phyloP scores from a whole-genome alignment of 2,888 invertebrate species.

The Cistogaster globosa region DNA sequence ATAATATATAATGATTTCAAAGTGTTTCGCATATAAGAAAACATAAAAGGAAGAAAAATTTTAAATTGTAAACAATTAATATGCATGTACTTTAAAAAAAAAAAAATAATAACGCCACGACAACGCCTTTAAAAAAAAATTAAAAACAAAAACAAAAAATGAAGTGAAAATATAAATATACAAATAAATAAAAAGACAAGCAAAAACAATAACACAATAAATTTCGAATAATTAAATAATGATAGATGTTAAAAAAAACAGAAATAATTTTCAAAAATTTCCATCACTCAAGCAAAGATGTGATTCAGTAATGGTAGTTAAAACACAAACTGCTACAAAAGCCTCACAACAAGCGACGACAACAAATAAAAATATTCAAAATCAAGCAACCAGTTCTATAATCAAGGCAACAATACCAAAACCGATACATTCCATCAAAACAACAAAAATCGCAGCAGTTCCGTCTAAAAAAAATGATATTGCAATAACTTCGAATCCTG shows the following conservation, averaged over 20 bases:
- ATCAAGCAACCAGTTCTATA: slow-evolving; percentile 51
- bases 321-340: slow-evolving; percentile 52
- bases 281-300: slow-evolving; percentile 77
- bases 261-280: slow-evolving; percentile 79
- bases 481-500: slow-evolving; percentile 75
- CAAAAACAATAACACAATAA: slow-evolving; percentile 57
- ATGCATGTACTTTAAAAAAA: not conserved
- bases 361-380: slow-evolving; percentile 57
- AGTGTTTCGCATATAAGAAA: slow-evolving; percentile 39
- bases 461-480: slow-evolving; percentile 44
- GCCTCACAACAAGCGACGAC: slow-evolving; percentile 59
- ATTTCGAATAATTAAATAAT: slow-evolving; percentile 76
- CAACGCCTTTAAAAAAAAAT: slow-evolving; percentile 22
- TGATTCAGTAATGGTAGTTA: slow-evolving; percentile 67
- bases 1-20: slow-evolving; percentile 10
- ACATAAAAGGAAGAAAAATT: slow-evolving; percentile 50
- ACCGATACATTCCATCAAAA: slow-evolving; percentile 52
- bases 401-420: slow-evolving; percentile 46
- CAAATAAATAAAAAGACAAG: slow-evolving; percentile 43
- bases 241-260: slow-evolving; percentile 80
- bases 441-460: slow-evolving; percentile 33
- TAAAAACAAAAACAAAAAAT: too few relatives aligned
- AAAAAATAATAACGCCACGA: slow-evolving; percentile 27
- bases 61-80: slow-evolving; percentile 55
- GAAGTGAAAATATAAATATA: slow-evolving; percentile 61